Evolutionary conservation across 1,140 invertebrate genomes (phyloP), one percentile per base, ranked within the genome.

Genomic region (Brachystomella parvula): DNA sequence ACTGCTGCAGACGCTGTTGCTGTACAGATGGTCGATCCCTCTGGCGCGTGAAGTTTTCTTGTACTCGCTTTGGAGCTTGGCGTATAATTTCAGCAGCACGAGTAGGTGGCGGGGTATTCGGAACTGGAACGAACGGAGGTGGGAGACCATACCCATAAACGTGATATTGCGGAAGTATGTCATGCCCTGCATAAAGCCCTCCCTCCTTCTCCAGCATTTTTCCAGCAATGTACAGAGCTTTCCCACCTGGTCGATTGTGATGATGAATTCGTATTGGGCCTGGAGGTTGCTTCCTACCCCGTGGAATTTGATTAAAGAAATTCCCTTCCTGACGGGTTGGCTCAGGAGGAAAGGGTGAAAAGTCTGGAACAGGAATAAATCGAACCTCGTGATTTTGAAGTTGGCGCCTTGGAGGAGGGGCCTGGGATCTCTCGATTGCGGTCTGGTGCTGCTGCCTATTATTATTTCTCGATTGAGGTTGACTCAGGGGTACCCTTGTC

Each of bases 131-230:
- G 6, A 66, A 33, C 9, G 69, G 72, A 12, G 69, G 59, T 0
- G 71, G 71, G 0, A 67, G 31, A 28, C 72, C 72, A 49, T 71
- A 73, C 17, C 72, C 72, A 47, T 73, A 73, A n/a, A 67, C 47
- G 33, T 71, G 67, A 53, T 60, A 26, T 1, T 47, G 47, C 1
- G 72, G 53, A 21, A 67, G 63, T 2, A 58, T 47, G 17, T 35
- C n/a, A 44, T 70, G 61, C 2, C 69, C 67, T n/a, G 72, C 69
- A 64, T 73, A 73, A 33, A 73, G 44, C n/a, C 72, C 72, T 26
- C 72, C 72, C 35, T 73, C 72, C 39, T 73, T 73, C 0, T 26
- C 60, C 21, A 73, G 35, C 71, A 73, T 73, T 65, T 67, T 71
- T 6, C 69, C 72, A 33, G 61, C 35, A 15, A 44, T 35, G 47